Conservation (phyloP, 2,113 vertebrate genomes). For the Syrmaticus mikado region DNA sequence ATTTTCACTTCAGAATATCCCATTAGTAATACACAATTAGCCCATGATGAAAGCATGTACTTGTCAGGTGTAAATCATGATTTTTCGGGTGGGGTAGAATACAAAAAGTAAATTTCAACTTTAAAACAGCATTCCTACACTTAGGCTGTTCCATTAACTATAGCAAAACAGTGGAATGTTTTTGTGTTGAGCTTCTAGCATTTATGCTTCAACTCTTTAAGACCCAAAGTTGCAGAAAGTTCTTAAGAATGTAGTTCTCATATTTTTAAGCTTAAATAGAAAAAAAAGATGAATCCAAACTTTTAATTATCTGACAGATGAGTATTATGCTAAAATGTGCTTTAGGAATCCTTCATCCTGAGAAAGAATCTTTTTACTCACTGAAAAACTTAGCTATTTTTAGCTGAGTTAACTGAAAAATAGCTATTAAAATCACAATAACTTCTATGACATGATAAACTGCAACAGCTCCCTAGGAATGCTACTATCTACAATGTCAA, state of each 20-base stretch:
- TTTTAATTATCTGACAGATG: background rate
- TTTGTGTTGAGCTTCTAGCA: background rate
- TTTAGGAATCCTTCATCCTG: background rate
- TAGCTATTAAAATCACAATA: background rate
- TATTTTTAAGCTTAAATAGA: background rate
- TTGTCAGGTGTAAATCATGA: background rate
- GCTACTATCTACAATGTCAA: background rate
- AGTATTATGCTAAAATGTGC: background rate
- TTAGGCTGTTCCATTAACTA: background rate
- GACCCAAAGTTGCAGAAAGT: background rate
- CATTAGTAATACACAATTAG: background rate
- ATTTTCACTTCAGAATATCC: background rate
- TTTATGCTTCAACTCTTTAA: background rate
- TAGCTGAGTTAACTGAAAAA: too few species aligned
- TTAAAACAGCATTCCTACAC: background rate
- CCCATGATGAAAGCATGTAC: accelerated
- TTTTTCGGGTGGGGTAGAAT: background rate
- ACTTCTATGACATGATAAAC: background rate
- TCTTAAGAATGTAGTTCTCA: background rate
- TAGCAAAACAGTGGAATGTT: background rate
- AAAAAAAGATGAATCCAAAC: background rate
- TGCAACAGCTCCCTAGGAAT: background rate
- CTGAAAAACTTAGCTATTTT: background rate
- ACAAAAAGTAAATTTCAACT: background rate
- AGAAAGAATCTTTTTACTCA: background rate